Evolutionary conservation across 1,140 invertebrate genomes (phyloP).

Genomic region (Drosophila kurseongensis): DNA sequence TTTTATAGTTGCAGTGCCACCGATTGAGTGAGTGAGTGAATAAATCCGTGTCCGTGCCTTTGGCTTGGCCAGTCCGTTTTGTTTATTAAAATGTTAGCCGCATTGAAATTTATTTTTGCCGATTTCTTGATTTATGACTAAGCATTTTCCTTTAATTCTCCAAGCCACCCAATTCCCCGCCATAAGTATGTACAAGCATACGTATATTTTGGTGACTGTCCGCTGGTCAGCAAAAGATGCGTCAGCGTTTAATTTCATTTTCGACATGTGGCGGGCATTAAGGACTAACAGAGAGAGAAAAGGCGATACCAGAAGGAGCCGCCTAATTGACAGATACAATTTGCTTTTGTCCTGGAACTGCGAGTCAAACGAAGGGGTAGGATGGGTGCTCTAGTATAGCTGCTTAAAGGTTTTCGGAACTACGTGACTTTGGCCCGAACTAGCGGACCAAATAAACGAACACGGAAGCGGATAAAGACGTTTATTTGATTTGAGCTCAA

Average conservation of each 20-base stretch:
- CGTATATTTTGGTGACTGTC: conserved; percentile 8
- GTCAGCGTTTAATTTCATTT: conserved; percentile 68
- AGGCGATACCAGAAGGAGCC: conserved; percentile 15
- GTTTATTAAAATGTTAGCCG: conserved; percentile 72
- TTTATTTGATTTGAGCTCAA: not conserved
- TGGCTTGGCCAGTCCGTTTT: conserved; percentile 50
- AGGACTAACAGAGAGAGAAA: conserved; percentile 6
- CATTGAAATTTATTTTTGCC: conserved; percentile 75
- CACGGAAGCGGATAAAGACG: not conserved
- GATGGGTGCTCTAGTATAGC: not conserved
- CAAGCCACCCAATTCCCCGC: conserved; percentile 1
- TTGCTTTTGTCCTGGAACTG: conserved; percentile 22
- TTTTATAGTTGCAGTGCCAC: conserved; percentile 72
- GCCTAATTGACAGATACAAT: conserved; percentile 56
- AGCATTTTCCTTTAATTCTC: conserved; percentile 52
- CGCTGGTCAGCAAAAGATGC: conserved; percentile 69
- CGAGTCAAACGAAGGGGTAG: not conserved
- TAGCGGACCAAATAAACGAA: conserved; percentile 11
- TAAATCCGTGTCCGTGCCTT: conserved; percentile 6
- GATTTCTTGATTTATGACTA: conserved; percentile 77
- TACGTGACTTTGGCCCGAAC: conserved; percentile 26
- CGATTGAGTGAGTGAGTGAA: conserved; percentile 37
- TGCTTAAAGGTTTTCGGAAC: conserved; percentile 10
- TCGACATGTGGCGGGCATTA: conserved; percentile 68
- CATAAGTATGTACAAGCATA: not conserved